A percentile compares a stretch with the other conserved stretches of the same genome.
phyloP scores from a whole-genome alignment of 2,113 vertebrate species.

The Melanerpes formicivorus region DNA sequence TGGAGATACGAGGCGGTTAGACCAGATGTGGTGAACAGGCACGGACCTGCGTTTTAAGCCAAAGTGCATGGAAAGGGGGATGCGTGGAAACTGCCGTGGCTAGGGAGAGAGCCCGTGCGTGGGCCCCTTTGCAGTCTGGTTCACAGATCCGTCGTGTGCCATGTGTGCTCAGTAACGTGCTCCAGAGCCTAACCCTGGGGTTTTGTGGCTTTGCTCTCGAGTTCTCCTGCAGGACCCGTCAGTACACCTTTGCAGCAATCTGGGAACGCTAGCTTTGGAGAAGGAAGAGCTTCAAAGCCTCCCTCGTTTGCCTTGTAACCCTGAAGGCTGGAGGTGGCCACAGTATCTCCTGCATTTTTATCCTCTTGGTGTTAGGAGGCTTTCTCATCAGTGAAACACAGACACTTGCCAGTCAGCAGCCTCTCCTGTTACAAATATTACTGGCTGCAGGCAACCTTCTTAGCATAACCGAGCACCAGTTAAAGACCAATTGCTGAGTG shows the following conservation, averaged over 20 bases:
- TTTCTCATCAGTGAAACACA: background rate
- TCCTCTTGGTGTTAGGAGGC: background rate
- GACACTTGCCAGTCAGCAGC: background rate
- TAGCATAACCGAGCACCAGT: background rate
- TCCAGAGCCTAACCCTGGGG: rapidly evolving
- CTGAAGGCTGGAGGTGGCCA: background rate
- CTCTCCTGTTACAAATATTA: background rate
- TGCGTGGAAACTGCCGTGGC: rapidly evolving
- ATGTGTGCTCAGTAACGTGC: rapidly evolving
- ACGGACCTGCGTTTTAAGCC: rapidly evolving
- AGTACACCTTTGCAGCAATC: too few relatives aligned
- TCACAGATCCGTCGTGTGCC: rapidly evolving
- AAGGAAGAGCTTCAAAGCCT: background rate
- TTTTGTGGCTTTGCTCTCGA: rapidly evolving
- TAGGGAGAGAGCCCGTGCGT: rapidly evolving
- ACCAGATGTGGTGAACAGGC: rapidly evolving
- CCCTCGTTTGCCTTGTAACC: rapidly evolving
- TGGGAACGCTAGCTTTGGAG: rapidly evolving
- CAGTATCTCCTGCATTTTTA: background rate
- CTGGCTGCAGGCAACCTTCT: background rate
- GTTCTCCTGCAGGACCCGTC: rapidly evolving
- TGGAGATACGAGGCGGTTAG: rapidly evolving
- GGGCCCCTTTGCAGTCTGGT: background rate
- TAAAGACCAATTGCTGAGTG: background rate
- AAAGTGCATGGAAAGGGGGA: rapidly evolving